A percentile compares a stretch with the other conserved stretches of the same genome.
phyloP scores from a whole-genome alignment of 2,113 vertebrate species.

The Myotis davidii region DNA sequence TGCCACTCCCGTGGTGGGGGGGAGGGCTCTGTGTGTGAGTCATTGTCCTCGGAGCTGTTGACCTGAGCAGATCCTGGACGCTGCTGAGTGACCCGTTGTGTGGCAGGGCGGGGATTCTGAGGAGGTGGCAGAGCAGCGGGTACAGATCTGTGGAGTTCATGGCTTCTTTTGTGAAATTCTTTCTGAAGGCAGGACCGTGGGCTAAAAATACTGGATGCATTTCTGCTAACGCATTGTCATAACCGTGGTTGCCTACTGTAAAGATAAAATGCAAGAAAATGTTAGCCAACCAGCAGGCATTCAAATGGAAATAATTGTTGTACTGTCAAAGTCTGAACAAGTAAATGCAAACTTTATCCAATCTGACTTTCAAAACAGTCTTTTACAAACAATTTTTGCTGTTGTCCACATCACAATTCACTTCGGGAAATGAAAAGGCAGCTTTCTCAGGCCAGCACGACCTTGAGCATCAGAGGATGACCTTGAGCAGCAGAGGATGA shows the following conservation, averaged over 20 bases:
- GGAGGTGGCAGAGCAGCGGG: constrained; percentile 93
- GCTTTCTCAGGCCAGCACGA: not conserved
- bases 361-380: constrained; percentile 14
- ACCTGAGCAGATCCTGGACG: constrained; percentile 88
- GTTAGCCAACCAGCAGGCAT: constrained; percentile 58
- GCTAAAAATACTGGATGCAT: constrained; percentile 95
- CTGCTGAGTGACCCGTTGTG: constrained; percentile 91
- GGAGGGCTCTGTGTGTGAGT: constrained; percentile 21
- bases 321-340: not conserved
- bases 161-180: constrained; percentile 86
- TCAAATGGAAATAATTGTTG: not conserved
- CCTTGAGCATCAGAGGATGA: too few species aligned
- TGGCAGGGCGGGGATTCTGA: constrained; percentile 86
- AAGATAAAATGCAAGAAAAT: constrained; percentile 70
- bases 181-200: constrained; percentile 92
- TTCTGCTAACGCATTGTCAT: constrained; percentile 90
- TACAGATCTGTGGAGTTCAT: constrained; percentile 93
- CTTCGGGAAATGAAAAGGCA: constrained; percentile 5
- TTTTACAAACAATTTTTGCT: not conserved
- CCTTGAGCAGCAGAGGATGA: not conserved
- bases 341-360: not conserved
- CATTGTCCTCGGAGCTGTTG: constrained; percentile 41
- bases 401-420: not conserved
- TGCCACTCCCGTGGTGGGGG: not conserved
- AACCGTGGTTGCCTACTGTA: constrained; percentile 95